These are phyloP conservation scores for Dipodomys spectabilis DNA, from an alignment of 2,113 vertebrate genomes.

Conservation along the genomic window DNA sequence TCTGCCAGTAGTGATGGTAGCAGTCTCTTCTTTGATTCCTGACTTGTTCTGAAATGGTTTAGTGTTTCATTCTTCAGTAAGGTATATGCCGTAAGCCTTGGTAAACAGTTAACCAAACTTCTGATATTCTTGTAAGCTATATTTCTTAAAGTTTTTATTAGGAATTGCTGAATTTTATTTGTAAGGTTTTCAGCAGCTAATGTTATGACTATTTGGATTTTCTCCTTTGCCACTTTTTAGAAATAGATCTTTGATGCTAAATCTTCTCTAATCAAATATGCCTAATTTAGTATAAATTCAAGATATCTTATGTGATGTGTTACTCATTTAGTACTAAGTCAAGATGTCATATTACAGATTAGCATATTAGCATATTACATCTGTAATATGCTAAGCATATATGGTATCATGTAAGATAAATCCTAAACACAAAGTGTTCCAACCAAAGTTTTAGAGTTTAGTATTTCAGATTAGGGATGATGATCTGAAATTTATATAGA, in stretches of 20 bases:
- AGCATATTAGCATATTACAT: neutral
- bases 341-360: neutral
- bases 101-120: neutral
- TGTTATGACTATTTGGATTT: neutral
- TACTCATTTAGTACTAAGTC: neutral
- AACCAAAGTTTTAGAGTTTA: neutral
- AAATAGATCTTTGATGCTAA: neutral
- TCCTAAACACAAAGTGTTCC: neutral
- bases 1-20: neutral
- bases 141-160: constrained; percentile 9
- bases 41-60: neutral
- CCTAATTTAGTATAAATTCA: neutral
- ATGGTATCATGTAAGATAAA: neutral
- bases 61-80: neutral
- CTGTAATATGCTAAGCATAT: neutral
- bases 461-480: neutral
- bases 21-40: neutral
- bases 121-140: neutral
- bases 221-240: neutral
- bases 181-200: neutral
- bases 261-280: neutral
- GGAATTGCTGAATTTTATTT: constrained; percentile 1
- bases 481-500: neutral
- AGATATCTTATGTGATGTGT: neutral
- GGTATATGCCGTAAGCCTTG: neutral